Conservation (phyloP, 2,797 vertebrate species). For the Chelmon rostratus region DNA sequence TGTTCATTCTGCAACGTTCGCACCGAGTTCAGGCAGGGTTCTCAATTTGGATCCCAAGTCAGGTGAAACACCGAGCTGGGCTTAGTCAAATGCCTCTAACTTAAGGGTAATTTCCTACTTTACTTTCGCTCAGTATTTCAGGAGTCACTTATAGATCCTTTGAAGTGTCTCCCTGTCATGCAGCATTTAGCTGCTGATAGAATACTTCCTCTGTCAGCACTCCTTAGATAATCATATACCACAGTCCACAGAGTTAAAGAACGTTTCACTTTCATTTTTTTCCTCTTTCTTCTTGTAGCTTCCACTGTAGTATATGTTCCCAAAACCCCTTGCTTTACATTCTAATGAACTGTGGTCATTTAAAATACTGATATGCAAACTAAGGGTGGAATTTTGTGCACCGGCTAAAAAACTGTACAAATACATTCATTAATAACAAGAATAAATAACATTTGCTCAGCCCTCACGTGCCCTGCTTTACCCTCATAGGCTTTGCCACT, state of each 20-base stretch:
- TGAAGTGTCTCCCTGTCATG: constrained; percentile 86
- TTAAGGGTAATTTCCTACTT: constrained; percentile 83
- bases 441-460: constrained; percentile 20
- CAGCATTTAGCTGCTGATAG: constrained; percentile 84
- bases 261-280: constrained; percentile 55
- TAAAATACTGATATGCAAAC: constrained; percentile 15
- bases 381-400: background rate
- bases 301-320: constrained; percentile 58
- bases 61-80: constrained; percentile 70
- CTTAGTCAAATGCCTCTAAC: constrained; percentile 76
- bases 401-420: background rate
- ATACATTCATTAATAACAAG: constrained; percentile 7
- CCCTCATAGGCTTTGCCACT: constrained; percentile 53
- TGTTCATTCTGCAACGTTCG: constrained; percentile 35
- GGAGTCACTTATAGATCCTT: constrained; percentile 83
- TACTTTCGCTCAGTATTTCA: constrained; percentile 82
- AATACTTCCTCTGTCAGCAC: constrained; percentile 81
- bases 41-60: constrained; percentile 66
- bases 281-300: constrained; percentile 43
- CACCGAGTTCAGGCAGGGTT: constrained; percentile 58
- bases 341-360: constrained; percentile 29
- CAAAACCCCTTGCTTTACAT: constrained; percentile 40
- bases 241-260: constrained; percentile 63
- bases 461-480: constrained; percentile 36
- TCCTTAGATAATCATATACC: constrained; percentile 81